Evolutionary conservation across 2,797 vertebrate genomes (phyloP).

Genomic region (Microctenopoma lineatum): DNA sequence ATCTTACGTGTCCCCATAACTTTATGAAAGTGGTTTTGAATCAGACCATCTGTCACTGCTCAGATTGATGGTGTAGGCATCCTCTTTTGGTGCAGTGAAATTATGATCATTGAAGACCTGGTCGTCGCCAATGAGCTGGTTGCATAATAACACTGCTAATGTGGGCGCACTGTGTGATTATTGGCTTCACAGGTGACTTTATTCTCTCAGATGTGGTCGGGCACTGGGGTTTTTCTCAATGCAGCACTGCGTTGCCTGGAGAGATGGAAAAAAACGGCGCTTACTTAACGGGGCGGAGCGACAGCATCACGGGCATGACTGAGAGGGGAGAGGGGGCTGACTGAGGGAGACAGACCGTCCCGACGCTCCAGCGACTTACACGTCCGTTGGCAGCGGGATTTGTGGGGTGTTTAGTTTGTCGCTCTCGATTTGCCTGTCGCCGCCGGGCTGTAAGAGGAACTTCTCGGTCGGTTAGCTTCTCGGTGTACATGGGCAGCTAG

Average conservation of each 20-base stretch:
- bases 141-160: conserved; percentile 17
- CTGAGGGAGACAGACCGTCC: conserved; percentile 13
- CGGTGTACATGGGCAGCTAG: conserved; percentile 55
- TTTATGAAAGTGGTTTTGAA: not conserved
- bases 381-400: not conserved
- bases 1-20: not conserved
- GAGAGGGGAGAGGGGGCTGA: conserved; percentile 16
- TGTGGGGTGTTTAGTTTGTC: not conserved
- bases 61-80: not conserved
- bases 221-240: conserved; percentile 6
- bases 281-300: conserved; percentile 51
- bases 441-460: not conserved
- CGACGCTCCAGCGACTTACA: not conserved
- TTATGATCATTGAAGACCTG: not conserved
- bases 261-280: conserved; percentile 55
- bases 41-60: not conserved
- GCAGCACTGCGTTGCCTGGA: conserved; percentile 16
- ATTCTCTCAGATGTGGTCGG: conserved; percentile 8
- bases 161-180: not conserved
- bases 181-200: too few relatives aligned
- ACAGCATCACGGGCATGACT: conserved; percentile 16
- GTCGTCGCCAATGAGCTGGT: not conserved
- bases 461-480: not conserved
- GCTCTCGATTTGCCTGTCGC: rapidly evolving
- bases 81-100: not conserved